phyloP scores from a whole-genome alignment of 2,888 invertebrate genomes.

The Cryptocephalus primarius region DNA sequence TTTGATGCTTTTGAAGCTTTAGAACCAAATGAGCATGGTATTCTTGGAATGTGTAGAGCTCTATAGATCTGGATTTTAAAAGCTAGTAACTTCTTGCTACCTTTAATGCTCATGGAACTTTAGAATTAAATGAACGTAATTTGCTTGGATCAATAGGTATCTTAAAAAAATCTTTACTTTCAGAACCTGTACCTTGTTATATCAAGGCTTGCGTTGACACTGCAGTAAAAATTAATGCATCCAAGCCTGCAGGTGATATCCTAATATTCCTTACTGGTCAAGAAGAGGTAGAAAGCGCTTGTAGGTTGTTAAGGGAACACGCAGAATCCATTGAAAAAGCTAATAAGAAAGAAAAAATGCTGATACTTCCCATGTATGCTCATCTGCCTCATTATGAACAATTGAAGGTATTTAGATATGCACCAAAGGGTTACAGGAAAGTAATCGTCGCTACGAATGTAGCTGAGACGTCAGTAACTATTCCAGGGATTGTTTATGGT shows the following conservation, averaged over 20 bases:
- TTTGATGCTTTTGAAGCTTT: no score
- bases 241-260: constrained; percentile 75
- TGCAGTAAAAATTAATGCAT: constrained; percentile 77
- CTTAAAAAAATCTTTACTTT: constrained; percentile 11
- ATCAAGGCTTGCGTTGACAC: constrained; percentile 80
- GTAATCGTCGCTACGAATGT: constrained; percentile 92
- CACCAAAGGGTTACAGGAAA: constrained; percentile 66
- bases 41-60: no score
- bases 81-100: no score
- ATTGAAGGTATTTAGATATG: constrained; percentile 67
- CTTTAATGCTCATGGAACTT: no score
- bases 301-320: constrained; percentile 53
- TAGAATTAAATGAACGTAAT: no score
- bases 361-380: constrained; percentile 85
- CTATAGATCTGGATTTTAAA: no score
- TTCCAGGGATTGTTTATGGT: constrained; percentile 87
- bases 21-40: no score
- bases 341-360: constrained; percentile 44
- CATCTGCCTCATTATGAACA: constrained; percentile 72
- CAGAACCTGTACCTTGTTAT: constrained; percentile 83
- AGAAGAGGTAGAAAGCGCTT: constrained; percentile 82
- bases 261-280: constrained; percentile 87
- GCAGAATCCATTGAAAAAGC: constrained; percentile 43
- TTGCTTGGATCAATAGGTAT: no score
- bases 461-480: constrained; percentile 94